Base-by-base conservation (phyloP, 2,113 vertebrate species). In the Hyaena hyaena region DNA sequence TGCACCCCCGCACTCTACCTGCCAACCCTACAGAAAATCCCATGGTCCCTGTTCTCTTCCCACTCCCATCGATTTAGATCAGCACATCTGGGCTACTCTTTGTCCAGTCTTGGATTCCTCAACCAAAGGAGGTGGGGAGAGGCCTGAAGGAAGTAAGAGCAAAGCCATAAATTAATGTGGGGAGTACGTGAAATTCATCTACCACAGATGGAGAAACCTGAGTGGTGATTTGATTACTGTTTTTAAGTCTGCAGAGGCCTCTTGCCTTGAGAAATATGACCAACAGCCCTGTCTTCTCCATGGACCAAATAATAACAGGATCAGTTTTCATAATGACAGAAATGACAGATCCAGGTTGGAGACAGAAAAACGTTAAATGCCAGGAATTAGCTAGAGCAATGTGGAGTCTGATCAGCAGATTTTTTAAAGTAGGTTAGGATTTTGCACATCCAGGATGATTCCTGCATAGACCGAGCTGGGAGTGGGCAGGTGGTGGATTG, bases 281-380 rank as follows among this genome's bases (percentile, higher is more conserved):
- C 95, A 92, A 89, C 12, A 84, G 19, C 33, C 76, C 71, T n/a
- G 3, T 68, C 76, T 97, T 21, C 61, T 81, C 45, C 77, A 68
- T 92, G 90, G 90, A 97, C 35, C 71, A 81, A 87, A 43, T 10
- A 92, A 74, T 68, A 74, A 77, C 95, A 86, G 71, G 92, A 88
- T 82, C 94, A 71, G 17, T 81, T 94, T 96, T 82, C 92, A 35
- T 63, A 93, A 96, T 58, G 88, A 73, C 48, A 97, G 81, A 53
- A 81, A 76, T 35, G 96, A 80, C 89, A 91, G 88, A 93, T 76
- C 21, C 48, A 17, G 95, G 89, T 88, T 92, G 96, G 89, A 83
- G 55, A 88, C 24, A 85, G 76, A 93, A 83, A 94, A 80, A 31
- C 9, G 0, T 76, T 84, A 96, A 96, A 85, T 93, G 88, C 43